phyloP scores from a whole-genome alignment of 1,140 invertebrate genomes.

The Kradibia gibbosae region DNA sequence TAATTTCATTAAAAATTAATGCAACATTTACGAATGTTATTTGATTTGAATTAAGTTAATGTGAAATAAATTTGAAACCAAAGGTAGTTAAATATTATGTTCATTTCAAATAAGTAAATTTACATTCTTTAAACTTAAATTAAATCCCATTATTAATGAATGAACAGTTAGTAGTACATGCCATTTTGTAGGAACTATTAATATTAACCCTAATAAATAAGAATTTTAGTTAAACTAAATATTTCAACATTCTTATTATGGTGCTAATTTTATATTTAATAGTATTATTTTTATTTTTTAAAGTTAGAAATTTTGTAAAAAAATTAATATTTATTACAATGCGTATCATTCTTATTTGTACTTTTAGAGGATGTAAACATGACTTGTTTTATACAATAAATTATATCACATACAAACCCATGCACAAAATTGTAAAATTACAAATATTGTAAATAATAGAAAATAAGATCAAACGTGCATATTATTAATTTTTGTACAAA shows the following conservation, averaged over 20 bases:
- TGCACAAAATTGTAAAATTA: conserved; percentile 25
- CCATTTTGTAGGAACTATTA: too few relatives aligned
- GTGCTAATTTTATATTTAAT: neutral
- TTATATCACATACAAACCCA: conserved; percentile 9
- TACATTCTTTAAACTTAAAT: too few relatives aligned
- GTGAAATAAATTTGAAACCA: too few relatives aligned
- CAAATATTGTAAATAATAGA: conserved; percentile 38
- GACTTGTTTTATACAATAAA: conserved; percentile 18
- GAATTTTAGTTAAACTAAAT: neutral
- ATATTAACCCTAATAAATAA: too few relatives aligned
- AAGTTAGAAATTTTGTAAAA: neutral
- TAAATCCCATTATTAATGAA: too few relatives aligned
- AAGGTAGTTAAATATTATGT: neutral
- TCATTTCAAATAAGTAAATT: neutral
- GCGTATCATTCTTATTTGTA: conserved; percentile 21
- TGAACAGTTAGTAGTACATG: too few relatives aligned
- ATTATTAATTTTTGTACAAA: conserved; percentile 42
- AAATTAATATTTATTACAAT: conserved; percentile 21
- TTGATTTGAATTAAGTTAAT: too few relatives aligned
- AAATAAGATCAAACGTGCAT: conserved; percentile 18
- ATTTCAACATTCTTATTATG: neutral
- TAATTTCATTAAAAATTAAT: neutral
- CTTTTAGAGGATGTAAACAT: neutral
- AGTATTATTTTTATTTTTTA: too few relatives aligned
- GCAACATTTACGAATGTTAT: neutral